Evolutionary conservation across 2,797 vertebrate species (phyloP).

Genomic region (Scyliorhinus canicula): DNA sequence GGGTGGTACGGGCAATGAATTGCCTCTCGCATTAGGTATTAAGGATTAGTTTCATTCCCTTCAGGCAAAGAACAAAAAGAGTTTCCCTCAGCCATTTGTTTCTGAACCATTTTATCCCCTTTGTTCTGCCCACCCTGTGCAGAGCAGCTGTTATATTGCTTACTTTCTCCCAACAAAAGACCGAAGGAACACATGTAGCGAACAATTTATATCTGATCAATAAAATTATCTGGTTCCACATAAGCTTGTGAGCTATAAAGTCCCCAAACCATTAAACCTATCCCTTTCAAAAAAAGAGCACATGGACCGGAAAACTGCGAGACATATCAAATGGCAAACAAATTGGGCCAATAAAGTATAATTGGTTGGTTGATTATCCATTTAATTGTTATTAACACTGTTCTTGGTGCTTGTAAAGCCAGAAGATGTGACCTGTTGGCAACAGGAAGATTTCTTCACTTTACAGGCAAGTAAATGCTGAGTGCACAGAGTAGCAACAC

Average conservation of each 20-base stretch:
- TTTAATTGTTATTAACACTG: slow-evolving; percentile 16
- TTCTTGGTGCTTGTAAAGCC: neutral
- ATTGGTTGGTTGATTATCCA: slow-evolving; percentile 15
- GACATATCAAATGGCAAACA: slow-evolving; percentile 51
- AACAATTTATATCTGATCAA: slow-evolving; percentile 54
- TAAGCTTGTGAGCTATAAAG: slow-evolving; percentile 16
- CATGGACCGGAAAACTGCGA: slow-evolving; percentile 46
- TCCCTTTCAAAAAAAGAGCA: slow-evolving; percentile 49
- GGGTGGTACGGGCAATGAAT: slow-evolving; percentile 68
- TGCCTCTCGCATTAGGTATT: slow-evolving; percentile 72
- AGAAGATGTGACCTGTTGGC: neutral
- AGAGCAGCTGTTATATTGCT: slow-evolving; percentile 62
- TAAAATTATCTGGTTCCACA: slow-evolving; percentile 21
- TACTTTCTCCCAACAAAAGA: slow-evolving; percentile 66
- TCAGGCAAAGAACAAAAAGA: slow-evolving; percentile 69
- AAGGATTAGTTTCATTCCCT: slow-evolving; percentile 81
- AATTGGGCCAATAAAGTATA: slow-evolving; percentile 27
- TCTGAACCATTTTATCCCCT: slow-evolving; percentile 60
- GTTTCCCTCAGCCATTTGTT: slow-evolving; percentile 84
- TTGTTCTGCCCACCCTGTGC: slow-evolving; percentile 56
- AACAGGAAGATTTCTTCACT: neutral
- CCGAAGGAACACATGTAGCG: slow-evolving; percentile 53
- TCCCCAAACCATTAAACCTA: slow-evolving; percentile 9
- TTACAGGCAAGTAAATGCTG: neutral
- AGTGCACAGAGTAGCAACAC: neutral